Base-by-base conservation (phyloP, 2,888 invertebrate genomes). In the Troides aeacus region DNA sequence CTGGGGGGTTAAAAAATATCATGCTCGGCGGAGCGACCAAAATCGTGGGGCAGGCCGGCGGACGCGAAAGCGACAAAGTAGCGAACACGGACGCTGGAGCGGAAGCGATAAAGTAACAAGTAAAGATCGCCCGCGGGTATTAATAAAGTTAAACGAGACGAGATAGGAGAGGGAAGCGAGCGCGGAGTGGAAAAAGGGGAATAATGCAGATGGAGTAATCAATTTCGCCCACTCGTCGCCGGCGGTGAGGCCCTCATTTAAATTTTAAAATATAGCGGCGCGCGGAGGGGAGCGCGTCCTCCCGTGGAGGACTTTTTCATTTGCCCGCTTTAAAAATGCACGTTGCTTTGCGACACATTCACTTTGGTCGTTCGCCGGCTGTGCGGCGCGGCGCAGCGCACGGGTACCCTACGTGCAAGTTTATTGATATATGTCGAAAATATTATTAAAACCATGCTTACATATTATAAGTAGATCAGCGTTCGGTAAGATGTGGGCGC, bases 191-290 rank as follows among this genome's bases (percentile, higher is more conserved):
- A 87, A 92, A 89, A 90, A 90, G 89, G 87, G 89, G 90, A 90
- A 92, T 92, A 92, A 92, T 92, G 86, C 89, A 87, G 89, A 89
- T 90, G 87, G 89, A 91, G 92, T 92, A 92, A 92, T 92, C 92
- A 92, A 92, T 92, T 92, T 91, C 88, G 88, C 86, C 88, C 90
- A 90, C 90, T 89, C 87, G 87, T 79, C 80, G 80, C 85, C 85
- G 86, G 83, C 87, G 86, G 87, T 88, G 86, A 86, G 84, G 86
- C 86, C 85, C 89, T 89, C 90, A 91, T 90, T 93, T 90, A 89
- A 89, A 90, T 87, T 90, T 90, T 87, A 92, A 92, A 93, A 90
- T 89, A 90, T 89, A 87, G 86, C 81, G 80, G 84, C 83, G 84
- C 81, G 81, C 83, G 86, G 87, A 86, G 39, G 86, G 83, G 1